Base-by-base conservation (phyloP, 2,113 vertebrate genomes). In the Nettapus auritus region DNA sequence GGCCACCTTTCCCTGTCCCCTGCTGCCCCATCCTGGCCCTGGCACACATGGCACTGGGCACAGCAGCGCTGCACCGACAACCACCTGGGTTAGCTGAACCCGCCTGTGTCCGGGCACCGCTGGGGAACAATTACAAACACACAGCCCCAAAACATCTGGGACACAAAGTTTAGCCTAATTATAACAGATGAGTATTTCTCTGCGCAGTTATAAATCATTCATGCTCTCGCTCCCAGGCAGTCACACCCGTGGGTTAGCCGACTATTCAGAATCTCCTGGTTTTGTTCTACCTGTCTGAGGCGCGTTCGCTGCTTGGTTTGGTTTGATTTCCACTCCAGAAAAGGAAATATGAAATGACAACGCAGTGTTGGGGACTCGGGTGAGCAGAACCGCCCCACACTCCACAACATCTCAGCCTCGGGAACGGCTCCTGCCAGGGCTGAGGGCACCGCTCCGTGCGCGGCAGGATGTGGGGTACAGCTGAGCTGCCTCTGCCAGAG, bases 331-430 rank as follows among this genome's bases (percentile, higher is more conserved):
- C 13, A 4, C 16, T 18, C 52, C 42, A 36, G 60, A 56, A 3
- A 2, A 10, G 73, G 63, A 42, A 74, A 52, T 2, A 1, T 1
- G 15, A 68, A 25, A 15, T 68, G 89, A 71, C 69, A 71, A 33
- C 0, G 1, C 1, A 6, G 15, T 0, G 1, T 5, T 12, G 3
- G 52, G 60, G 55, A 11, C 6, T 8, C 40, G 21, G 64, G 82
- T 36, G 78, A 44, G 17, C 67, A 6, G 82, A 28, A 36, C 55
- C 64, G 46, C 23, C 46, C 33, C 1, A 0, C 11, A n/a, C 52
- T 66, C 0, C 16, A 0, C 3, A 0, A 81, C 42, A 1, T 7
- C 33, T 0, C 46, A 69, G 71, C 81, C 59, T 11, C 0, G 23
- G 28, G 88, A 42, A 8, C 28, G 1, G 34, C 13, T 82, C 44